Evolutionary conservation across 2,888 invertebrate species (phyloP).

Genomic region (Hirtodrosophila confusa): DNA sequence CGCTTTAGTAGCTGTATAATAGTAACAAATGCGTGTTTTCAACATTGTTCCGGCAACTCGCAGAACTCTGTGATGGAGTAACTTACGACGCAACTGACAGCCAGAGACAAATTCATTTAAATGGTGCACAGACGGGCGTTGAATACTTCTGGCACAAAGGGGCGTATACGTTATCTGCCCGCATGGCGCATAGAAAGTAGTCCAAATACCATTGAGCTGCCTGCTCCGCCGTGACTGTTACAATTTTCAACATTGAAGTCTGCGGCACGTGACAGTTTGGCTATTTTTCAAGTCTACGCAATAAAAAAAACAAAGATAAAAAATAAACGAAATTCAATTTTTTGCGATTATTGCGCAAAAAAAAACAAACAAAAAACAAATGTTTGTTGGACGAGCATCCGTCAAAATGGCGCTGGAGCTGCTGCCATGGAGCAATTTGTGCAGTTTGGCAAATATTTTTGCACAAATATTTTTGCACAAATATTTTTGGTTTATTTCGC

Average conservation of each 20-base stretch:
- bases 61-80: slow-evolving; percentile 23
- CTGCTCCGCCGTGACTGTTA: slow-evolving; percentile 30
- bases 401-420: slow-evolving; percentile 40
- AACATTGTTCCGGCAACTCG: slow-evolving; percentile 8
- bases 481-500: slow-evolving; percentile 49
- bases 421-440: slow-evolving; percentile 8
- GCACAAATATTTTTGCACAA: slow-evolving; percentile 39
- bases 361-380: slow-evolving; percentile 23
- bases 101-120: slow-evolving; percentile 60
- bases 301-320: slow-evolving; percentile 17
- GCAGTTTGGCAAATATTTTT: slow-evolving; percentile 55
- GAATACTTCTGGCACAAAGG: slow-evolving; percentile 12
- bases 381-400: slow-evolving; percentile 60
- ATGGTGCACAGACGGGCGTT: slow-evolving; percentile 32
- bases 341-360: slow-evolving; percentile 55
- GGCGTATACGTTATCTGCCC: slow-evolving; percentile 63
- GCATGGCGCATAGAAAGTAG: slow-evolving; percentile 10
- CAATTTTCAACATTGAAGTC: slow-evolving; percentile 45
- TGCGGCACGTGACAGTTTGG: slow-evolving; percentile 67
- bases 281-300: slow-evolving; percentile 65
- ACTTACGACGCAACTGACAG: slow-evolving; percentile 6
- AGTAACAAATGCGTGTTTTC: slow-evolving; percentile 7
- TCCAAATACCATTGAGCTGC: neutral
- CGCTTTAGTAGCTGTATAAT: neutral
- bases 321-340: slow-evolving; percentile 62